These are phyloP conservation scores for Noctuana brunneofusca DNA, from an alignment of 2,888 invertebrate species.

Conservation along the genomic window DNA sequence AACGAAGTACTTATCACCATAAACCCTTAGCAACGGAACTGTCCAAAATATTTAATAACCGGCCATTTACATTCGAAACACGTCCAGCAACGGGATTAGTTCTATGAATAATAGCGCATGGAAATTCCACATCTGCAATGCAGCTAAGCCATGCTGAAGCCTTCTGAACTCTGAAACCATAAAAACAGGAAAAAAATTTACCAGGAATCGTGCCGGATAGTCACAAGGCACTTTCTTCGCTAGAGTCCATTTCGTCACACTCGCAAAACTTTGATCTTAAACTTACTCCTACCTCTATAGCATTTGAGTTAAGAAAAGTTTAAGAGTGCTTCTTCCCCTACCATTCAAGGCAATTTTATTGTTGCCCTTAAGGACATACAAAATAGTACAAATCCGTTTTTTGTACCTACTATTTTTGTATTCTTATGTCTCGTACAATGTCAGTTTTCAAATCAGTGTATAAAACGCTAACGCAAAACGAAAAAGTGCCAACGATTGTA, in stretches of 20 bases:
- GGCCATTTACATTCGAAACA: constrained; percentile 33
- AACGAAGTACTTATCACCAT: constrained; percentile 12
- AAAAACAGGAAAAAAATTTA: constrained; percentile 20
- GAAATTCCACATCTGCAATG: constrained; percentile 41
- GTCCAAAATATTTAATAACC: constrained; percentile 33
- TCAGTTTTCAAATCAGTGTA: constrained; percentile 4
- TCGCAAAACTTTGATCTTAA: not conserved
- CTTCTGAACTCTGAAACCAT: constrained; percentile 19
- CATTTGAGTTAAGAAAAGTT: not conserved
- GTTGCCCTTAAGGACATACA: not conserved
- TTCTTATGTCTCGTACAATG: not conserved
- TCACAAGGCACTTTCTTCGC: not conserved
- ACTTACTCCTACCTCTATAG: too few species aligned
- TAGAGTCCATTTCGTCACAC: not conserved
- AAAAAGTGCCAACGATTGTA: constrained; percentile 47
- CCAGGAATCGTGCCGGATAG: not conserved
- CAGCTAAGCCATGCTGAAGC: constrained; percentile 31
- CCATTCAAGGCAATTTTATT: not conserved
- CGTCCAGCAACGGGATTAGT: constrained; percentile 36
- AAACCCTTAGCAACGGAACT: constrained; percentile 19
- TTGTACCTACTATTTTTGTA: not conserved
- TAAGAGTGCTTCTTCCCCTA: not conserved
- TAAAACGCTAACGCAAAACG: constrained; percentile 5
- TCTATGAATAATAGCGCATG: constrained; percentile 37
- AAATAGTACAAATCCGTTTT: not conserved